These are phyloP conservation scores for Sebastiscus albofasciatus DNA, from an alignment of 2,797 vertebrate genomes.

Conservation along the genomic window DNA sequence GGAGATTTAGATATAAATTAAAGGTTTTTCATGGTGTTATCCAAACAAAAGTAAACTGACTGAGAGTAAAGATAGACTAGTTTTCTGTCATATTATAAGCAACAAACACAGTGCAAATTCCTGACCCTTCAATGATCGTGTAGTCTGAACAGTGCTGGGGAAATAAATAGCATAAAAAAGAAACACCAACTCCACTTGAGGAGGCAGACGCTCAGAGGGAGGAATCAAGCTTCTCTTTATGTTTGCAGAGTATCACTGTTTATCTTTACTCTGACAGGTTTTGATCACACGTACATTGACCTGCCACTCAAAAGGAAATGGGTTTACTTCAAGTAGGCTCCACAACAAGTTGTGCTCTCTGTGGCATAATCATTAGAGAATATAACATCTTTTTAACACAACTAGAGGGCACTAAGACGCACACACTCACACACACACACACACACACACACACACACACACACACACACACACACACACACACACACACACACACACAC, in stretches of 20 bases:
- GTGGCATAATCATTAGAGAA: neutral
- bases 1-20: constrained; percentile 32
- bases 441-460: neutral
- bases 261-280: neutral
- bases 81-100: neutral
- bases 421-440: neutral
- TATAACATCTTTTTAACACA: neutral
- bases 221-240: neutral
- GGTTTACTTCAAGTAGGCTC: neutral
- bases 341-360: neutral
- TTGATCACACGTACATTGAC: neutral
- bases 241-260: neutral
- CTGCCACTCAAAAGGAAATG: neutral
- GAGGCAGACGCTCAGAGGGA: neutral
- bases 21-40: neutral
- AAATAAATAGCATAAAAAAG: neutral
- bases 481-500: neutral
- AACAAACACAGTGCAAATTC: neutral
- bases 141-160: neutral
- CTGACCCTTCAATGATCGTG: neutral
- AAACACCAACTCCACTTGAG: neutral
- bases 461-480: neutral
- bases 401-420: constrained; percentile 35
- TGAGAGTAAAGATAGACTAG: neutral
- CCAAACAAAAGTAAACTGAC: neutral